A percentile compares a stretch with the other conserved stretches of the same genome.
phyloP scores from a whole-genome alignment of 2,888 invertebrate genomes.

The Epirrita christyi region DNA sequence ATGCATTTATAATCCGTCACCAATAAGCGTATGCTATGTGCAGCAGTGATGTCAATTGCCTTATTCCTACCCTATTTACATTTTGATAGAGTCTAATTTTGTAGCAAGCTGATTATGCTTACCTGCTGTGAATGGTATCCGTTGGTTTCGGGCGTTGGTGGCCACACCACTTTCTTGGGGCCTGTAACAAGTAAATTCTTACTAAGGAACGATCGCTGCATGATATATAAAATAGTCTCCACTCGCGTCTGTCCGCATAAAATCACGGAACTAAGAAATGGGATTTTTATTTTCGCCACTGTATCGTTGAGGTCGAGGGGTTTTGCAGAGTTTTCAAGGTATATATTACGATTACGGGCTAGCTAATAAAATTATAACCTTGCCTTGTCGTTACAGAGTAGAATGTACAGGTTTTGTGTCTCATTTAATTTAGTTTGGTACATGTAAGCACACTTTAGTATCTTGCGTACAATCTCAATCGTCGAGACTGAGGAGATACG shows the following conservation, averaged over 20 bases:
- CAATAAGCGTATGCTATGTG: conserved; percentile 70
- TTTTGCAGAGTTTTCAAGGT: too few relatives aligned
- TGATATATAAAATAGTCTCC: too few relatives aligned
- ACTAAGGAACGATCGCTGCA: too few relatives aligned
- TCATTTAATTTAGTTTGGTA: not conserved
- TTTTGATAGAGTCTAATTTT: conserved; percentile 21
- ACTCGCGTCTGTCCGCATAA: too few relatives aligned
- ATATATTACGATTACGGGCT: too few relatives aligned
- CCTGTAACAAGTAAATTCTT: conserved; percentile 82
- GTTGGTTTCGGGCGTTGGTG: conserved; percentile 90
- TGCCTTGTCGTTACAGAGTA: not conserved
- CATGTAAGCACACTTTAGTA: conserved; percentile 9
- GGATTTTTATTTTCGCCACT: too few relatives aligned
- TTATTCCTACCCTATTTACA: conserved; percentile 52
- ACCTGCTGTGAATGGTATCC: conserved; percentile 87
- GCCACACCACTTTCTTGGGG: conserved; percentile 95
- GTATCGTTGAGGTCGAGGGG: too few relatives aligned
- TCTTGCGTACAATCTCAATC: conserved; percentile 50
- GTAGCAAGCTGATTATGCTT: conserved; percentile 39
- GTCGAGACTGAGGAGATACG: conserved; percentile 42
- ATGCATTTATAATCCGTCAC: conserved; percentile 63
- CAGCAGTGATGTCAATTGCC: conserved; percentile 60
- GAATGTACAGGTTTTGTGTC: not conserved
- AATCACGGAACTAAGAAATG: too few relatives aligned
- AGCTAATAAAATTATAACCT: too few relatives aligned